Evolutionary conservation across 2,113 vertebrate genomes (phyloP).

Genomic region (Sigmodon hispidus): DNA sequence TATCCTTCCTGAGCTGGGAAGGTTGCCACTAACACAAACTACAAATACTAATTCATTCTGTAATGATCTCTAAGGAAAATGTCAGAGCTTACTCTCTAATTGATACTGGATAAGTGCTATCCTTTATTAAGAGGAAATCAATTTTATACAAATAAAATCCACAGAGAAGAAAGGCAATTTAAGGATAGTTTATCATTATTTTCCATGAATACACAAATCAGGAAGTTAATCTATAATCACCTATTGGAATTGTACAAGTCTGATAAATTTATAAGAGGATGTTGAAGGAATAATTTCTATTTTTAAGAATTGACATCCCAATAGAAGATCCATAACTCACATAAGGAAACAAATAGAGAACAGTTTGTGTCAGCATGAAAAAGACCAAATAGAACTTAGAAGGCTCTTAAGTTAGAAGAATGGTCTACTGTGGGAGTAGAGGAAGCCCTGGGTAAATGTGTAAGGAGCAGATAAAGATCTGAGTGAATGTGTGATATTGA

Average conservation of each 20-base stretch:
- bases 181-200: background rate
- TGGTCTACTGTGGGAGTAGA: background rate
- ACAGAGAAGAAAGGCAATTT: background rate
- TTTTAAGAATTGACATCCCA: background rate
- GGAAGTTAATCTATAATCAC: background rate
- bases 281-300: background rate
- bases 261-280: constrained; percentile 1
- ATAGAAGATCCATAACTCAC: background rate
- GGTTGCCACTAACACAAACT: constrained; percentile 25
- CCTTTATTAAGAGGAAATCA: constrained; percentile 19
- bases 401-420: background rate
- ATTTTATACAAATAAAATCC: background rate
- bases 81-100: background rate
- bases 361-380: background rate
- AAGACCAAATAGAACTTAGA: constrained; percentile 32
- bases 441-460: background rate
- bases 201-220: background rate
- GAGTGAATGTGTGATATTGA: background rate
- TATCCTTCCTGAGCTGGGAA: constrained; percentile 32
- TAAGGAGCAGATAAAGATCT: background rate
- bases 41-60: constrained; percentile 3
- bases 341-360: constrained; percentile 21
- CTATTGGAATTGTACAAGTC: background rate
- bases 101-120: constrained; percentile 10
- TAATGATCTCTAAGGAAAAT: background rate